These are phyloP conservation scores for Panulirus ornatus DNA, from an alignment of 1,140 invertebrate genomes.

Conservation along the genomic window DNA sequence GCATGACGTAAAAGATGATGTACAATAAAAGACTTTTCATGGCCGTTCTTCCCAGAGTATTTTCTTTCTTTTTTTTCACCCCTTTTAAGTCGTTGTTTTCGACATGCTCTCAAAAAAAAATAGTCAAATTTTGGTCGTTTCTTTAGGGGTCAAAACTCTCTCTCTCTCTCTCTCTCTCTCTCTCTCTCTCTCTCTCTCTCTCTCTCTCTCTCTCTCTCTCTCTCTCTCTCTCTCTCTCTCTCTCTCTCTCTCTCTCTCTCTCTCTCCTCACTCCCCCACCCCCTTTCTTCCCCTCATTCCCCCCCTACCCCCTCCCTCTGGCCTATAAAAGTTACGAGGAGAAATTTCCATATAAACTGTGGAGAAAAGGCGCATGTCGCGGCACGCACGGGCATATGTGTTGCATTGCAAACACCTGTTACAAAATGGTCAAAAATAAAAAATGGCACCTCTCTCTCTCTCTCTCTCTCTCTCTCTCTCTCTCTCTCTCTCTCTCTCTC, in stretches of 20 bases:
- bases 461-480: not conserved
- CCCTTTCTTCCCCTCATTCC: slow-evolving; percentile 3
- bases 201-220: not conserved
- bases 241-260: not conserved
- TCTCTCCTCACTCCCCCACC: not conserved
- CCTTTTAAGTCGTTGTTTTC: not conserved
- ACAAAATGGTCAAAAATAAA: no score
- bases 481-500: not conserved
- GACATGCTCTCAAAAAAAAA: no score
- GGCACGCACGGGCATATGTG: not conserved
- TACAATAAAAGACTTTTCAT: no score
- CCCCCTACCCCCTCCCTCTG: no score
- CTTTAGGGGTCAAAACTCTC: not conserved
- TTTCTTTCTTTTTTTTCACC: not conserved
- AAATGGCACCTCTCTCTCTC: not conserved
- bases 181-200: not conserved
- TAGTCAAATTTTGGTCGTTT: not conserved
- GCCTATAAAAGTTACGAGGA: no score
- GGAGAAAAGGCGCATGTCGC: no score
- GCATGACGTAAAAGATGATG: no score
- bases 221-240: not conserved
- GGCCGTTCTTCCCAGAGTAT: no score
- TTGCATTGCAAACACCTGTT: no score
- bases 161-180: not conserved
- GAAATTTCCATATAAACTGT: no score